Evolutionary conservation across 1,140 invertebrate genomes (phyloP).

Genomic region (Eulimnadia texana): DNA sequence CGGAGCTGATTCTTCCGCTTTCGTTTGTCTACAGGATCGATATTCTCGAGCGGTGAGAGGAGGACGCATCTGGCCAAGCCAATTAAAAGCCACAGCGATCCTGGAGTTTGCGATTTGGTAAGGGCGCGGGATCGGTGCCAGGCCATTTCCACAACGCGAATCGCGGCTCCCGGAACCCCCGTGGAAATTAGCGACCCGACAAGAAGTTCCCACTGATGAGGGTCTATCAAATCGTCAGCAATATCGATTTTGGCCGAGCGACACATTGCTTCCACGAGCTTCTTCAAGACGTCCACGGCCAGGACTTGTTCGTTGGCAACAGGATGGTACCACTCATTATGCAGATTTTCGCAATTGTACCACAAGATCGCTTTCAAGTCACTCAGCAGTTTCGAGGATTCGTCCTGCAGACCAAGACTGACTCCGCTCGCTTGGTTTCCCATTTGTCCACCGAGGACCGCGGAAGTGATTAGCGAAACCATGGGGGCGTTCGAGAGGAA

Average conservation of each 20-base stretch:
- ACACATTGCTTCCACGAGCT: neutral
- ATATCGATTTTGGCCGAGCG: too few species aligned
- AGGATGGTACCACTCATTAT: neutral
- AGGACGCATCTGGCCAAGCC: neutral
- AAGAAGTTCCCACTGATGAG: neutral
- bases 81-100: conserved; percentile 1
- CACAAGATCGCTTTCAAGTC: neutral
- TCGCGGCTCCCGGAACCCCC: neutral
- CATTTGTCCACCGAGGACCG: too few species aligned
- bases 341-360: neutral
- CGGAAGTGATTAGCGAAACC: too few species aligned
- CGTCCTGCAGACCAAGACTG: neutral
- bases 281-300: neutral
- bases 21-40: conserved; percentile 14
- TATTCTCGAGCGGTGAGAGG: conserved; percentile 13
- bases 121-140: neutral
- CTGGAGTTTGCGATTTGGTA: neutral
- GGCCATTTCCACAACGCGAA: neutral
- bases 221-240: neutral
- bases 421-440: too few species aligned
- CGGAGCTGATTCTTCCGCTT: neutral
- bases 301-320: neutral
- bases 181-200: neutral
- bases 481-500: too few species aligned
- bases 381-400: neutral